Base-by-base conservation (phyloP, 2,797 vertebrate species). In the Acipenser ruthenus region DNA sequence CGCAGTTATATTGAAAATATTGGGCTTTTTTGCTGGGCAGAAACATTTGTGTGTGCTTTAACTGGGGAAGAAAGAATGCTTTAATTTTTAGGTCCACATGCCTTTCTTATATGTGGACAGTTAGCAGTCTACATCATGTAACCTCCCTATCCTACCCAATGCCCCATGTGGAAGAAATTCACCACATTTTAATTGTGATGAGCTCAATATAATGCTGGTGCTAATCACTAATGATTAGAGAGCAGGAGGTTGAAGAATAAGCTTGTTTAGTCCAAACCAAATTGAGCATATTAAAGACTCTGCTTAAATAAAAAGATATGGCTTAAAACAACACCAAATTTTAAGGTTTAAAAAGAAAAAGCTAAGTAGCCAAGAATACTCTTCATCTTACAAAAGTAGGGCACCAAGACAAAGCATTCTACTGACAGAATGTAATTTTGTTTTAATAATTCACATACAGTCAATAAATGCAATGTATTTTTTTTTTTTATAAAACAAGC, bases 281-380 rank as follows among this genome's bases (percentile, higher is more conserved):
- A 7, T 11, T 48, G 50, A 23, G 10, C 15, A 67, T 47, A 51
- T 67, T 13, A 11, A 62, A n/a, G 62, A n/a, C 66, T 47, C 5
- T 12, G 47, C 47, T 59, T 51, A 10, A n/a, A 15, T 2, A 51
- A 65, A 13, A 49, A 61, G 67, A 23, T 49, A 23, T 66, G 67
- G 61, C 71, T 70, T 73, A 47, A 66, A 69, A 37, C 37, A 67
- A 68, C 9, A 63, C 65, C 5, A 11, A 66, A 67, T 70, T 70
- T 23, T 67, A 60, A 72, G 67, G 70, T 67, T 72, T 72, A 73
- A 76, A 75, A 37, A 13, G 68, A 63, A 70, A 77, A 55, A 70
- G 77, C 75, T 75, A 71, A 77, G 64, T 65, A 60, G 70, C 9
- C 60, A 63, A 63, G 67, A 65, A 11, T 50, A 49, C 13, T 18